Base-by-base conservation (phyloP, 2,797 vertebrate species). In the Pipistrellus nathusii region DNA sequence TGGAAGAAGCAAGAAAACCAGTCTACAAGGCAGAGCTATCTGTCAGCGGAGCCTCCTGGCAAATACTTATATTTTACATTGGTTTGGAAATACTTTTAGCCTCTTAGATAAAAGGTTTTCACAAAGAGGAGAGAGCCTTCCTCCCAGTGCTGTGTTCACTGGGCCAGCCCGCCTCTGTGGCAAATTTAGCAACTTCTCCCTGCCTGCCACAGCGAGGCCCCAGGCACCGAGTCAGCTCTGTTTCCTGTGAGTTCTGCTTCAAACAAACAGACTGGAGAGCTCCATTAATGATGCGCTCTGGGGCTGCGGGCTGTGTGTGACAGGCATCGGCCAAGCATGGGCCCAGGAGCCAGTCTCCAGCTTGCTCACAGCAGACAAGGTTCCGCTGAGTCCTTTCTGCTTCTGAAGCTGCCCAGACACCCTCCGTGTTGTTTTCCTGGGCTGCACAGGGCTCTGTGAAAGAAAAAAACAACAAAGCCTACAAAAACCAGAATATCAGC, bases 281-380 rank as follows among this genome's bases (percentile, higher is more conserved):
- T 77, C 82, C 35, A 91, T 84, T 94, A 95, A 96, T 84, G 68
- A 82, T 68, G 78, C 93, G 46, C 94, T 88, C 93, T 69, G 95
- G 95, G 95, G 82, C 93, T 23, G 6, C 5, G 1, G 27, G 32
- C 89, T 48, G 46, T 48, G 44, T 51, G 30, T 64, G 75, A 80
- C 30, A 8, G 69, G 80, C 89, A 3, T 11, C 23, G 35, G 27
- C 68, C 1, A 1, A 4, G 27, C 25, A 3, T 9, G 38, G 64
- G 72, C 59, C 80, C 46, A 3, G 88, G 4, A 57, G 66, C 35
- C 53, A 3, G 64, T 66, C 38, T 81, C 44, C 69, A 55, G 48
- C 75, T 66, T 20, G 38, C 85, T 93, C 46, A 0, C 0, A 3
- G 84, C 88, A 25, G 9, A 27, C 21, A 46, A 93, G 23, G n/a